These are phyloP conservation scores for Acromyrmex echinatior DNA, from an alignment of 1,140 invertebrate genomes.

Conservation along the genomic window DNA sequence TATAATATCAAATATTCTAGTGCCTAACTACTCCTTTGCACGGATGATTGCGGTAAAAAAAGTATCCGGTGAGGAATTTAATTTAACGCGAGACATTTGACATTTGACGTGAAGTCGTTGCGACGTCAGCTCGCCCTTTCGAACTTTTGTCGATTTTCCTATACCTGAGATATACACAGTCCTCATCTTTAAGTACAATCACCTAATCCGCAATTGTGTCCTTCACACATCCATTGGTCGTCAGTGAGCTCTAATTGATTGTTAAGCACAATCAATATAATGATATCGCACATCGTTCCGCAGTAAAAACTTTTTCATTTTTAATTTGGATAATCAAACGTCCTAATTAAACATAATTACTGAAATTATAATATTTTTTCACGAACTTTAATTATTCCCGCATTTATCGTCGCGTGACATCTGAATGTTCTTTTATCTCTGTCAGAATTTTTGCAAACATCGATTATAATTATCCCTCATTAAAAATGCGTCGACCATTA, in stretches of 20 bases:
- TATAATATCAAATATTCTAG: slow-evolving; percentile 40
- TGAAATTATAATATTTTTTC: slow-evolving; percentile 12
- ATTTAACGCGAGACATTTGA: slow-evolving; percentile 57
- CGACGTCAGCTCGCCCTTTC: slow-evolving; percentile 11
- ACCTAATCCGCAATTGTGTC: slow-evolving; percentile 8
- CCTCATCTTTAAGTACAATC: slow-evolving; percentile 3
- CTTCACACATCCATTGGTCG: not conserved
- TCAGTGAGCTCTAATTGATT: not conserved
- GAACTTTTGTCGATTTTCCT: slow-evolving; percentile 33
- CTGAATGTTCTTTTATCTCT: slow-evolving; percentile 29
- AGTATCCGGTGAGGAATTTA: slow-evolving; percentile 35
- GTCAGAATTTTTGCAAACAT: slow-evolving; percentile 9
- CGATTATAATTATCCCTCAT: slow-evolving; percentile 34
- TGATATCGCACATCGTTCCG: not conserved
- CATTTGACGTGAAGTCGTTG: slow-evolving; percentile 45
- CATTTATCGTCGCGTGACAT: slow-evolving; percentile 52
- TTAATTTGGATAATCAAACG: not conserved
- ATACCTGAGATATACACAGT: not conserved
- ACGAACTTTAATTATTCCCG: slow-evolving; percentile 1
- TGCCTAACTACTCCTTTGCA: slow-evolving; percentile 15
- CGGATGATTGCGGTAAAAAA: slow-evolving; percentile 22
- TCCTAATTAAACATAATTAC: slow-evolving; percentile 44
- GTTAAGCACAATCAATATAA: not conserved
- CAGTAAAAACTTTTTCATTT: slow-evolving; percentile 8
- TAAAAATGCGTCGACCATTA: slow-evolving; percentile 17